Conservation (phyloP, 1,140 invertebrate species). For the Brachystomella parvula region DNA sequence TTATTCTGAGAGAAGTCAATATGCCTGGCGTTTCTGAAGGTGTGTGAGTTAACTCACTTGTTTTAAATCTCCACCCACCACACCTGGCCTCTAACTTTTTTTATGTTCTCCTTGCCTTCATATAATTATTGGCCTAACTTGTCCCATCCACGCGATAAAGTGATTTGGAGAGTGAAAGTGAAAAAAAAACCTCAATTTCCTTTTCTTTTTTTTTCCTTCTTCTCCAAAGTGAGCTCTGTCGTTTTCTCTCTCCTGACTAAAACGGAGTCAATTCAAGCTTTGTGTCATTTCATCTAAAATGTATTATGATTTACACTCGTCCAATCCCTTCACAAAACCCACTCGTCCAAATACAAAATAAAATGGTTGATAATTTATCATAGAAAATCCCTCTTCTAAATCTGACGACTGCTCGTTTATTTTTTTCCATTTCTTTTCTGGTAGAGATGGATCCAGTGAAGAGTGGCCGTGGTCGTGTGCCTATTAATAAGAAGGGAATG, state of each 20-base stretch:
- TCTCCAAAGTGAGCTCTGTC: too few species aligned
- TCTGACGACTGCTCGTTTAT: too few species aligned
- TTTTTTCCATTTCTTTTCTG: too few species aligned
- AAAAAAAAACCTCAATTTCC: conserved; percentile 11
- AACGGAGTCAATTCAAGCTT: conserved; percentile 9
- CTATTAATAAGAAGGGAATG: background rate
- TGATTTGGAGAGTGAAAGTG: conserved; percentile 27
- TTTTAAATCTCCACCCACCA: background rate
- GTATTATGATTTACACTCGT: background rate
- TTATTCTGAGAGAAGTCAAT: too few species aligned
- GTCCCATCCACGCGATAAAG: conserved; percentile 33
- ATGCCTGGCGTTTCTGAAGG: too few species aligned
- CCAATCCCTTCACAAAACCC: background rate
- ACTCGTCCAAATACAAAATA: background rate
- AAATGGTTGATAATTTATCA: conserved; percentile 2
- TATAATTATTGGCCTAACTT: conserved; percentile 22
- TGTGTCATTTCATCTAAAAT: background rate
- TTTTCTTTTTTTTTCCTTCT: too few species aligned
- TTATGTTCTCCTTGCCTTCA: background rate
- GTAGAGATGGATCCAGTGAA: too few species aligned
- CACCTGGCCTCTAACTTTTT: background rate
- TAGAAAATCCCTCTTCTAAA: too few species aligned
- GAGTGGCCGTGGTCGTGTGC: background rate
- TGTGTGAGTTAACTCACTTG: too few species aligned
- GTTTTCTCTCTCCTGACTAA: too few species aligned